Evolutionary conservation across 2,113 vertebrate genomes (phyloP).

Genomic region (Vulpes vulpes): DNA sequence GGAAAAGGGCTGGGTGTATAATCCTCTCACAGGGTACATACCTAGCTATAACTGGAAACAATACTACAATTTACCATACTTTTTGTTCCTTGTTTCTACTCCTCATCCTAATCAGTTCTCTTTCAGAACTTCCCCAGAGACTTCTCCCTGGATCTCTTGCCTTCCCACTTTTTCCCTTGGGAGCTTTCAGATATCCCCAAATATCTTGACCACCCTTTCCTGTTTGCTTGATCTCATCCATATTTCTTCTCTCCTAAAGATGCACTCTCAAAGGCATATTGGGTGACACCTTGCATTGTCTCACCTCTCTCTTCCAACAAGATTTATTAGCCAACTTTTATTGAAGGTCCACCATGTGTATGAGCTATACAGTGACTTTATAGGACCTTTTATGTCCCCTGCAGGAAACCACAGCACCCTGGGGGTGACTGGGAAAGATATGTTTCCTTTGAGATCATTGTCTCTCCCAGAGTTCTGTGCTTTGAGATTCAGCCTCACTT

Average conservation of each 20-base stretch:
- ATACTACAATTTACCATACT: not conserved
- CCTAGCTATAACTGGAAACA: not conserved
- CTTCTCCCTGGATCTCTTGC: not conserved
- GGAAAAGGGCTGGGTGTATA: not conserved
- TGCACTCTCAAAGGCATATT: not conserved
- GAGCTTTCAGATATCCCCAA: not conserved
- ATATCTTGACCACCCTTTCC: not conserved
- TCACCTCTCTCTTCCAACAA: not conserved
- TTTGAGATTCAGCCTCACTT: not conserved
- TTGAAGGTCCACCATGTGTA: not conserved
- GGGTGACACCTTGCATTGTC: not conserved
- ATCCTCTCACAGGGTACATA: not conserved
- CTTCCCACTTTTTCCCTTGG: not conserved
- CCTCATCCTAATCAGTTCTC: not conserved
- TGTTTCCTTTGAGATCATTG: not conserved
- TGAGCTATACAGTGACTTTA: not conserved
- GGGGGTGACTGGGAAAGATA: not conserved
- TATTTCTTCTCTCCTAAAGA: not conserved
- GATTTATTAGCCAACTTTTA: not conserved
- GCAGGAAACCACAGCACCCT: not conserved
- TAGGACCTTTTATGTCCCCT: not conserved
- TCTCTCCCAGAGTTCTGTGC: not conserved
- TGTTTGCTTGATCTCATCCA: not conserved
- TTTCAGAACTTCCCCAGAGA: conserved; percentile 10
- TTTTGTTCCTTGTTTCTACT: conserved; percentile 4